phyloP scores from a whole-genome alignment of 2,113 vertebrate species.

The Peromyscus leucopus region DNA sequence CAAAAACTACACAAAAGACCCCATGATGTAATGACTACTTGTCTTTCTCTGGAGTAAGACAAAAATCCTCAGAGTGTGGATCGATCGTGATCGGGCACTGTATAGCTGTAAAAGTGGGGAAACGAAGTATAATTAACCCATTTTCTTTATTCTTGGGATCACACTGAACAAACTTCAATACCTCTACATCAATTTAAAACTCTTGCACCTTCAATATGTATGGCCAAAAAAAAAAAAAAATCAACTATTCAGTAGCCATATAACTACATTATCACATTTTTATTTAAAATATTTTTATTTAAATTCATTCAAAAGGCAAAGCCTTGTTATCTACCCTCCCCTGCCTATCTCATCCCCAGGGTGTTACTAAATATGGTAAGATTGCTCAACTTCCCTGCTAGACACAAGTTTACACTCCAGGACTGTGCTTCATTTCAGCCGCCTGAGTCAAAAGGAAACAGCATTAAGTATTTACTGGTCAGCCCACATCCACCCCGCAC shows the following conservation, averaged over 20 bases:
- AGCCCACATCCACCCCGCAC: background rate
- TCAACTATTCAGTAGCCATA: background rate
- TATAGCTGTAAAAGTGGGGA: background rate
- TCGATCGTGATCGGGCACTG: background rate
- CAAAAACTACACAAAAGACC: conserved; percentile 3
- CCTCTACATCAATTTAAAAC: conserved; percentile 19
- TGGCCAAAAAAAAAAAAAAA: background rate
- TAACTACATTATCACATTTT: conserved; percentile 29
- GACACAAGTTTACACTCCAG: background rate
- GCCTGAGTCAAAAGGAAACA: conserved; percentile 70
- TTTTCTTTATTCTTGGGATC: background rate
- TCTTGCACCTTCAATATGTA: background rate
- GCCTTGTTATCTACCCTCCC: background rate
- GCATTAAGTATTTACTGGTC: conserved; percentile 38
- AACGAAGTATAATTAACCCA: background rate
- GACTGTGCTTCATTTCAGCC: conserved; percentile 26
- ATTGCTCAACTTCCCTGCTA: conserved; percentile 36
- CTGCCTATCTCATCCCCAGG: conserved; percentile 50
- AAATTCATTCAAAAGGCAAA: conserved; percentile 49
- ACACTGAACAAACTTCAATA: background rate
- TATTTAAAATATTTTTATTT: conserved; percentile 44
- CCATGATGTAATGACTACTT: conserved; percentile 16
- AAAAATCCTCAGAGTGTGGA: conserved; percentile 6
- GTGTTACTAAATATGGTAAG: conserved; percentile 22
- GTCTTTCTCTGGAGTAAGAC: conserved; percentile 39